These are phyloP conservation scores for Latrodectus geometricus DNA, from an alignment of 1,140 invertebrate genomes.

Conservation along the genomic window DNA sequence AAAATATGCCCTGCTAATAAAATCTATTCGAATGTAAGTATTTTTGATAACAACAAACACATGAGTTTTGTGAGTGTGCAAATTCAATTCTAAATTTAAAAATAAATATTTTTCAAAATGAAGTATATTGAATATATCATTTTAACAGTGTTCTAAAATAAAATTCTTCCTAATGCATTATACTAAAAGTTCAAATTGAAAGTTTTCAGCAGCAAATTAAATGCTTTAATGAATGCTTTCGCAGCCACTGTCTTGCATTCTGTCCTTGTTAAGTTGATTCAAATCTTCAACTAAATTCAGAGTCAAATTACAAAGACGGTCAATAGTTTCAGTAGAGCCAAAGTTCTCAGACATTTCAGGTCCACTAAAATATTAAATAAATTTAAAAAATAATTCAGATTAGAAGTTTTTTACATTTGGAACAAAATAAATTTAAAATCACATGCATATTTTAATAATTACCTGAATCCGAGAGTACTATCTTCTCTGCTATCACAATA, in stretches of 20 bases:
- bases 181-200: no score
- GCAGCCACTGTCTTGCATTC: constrained; percentile 56
- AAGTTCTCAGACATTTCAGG: constrained; percentile 21
- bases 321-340: constrained; percentile 60
- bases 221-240: constrained; percentile 47
- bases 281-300: constrained; percentile 51
- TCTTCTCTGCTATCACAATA: constrained; percentile 36
- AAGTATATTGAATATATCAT: no score
- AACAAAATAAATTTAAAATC: neutral
- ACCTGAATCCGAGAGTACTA: constrained; percentile 45
- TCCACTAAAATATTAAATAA: constrained; percentile 24
- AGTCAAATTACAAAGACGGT: constrained; percentile 50
- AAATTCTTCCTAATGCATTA: no score
- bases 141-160: no score
- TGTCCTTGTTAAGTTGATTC: constrained; percentile 46
- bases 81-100: no score
- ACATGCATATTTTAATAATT: neutral
- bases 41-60: no score
- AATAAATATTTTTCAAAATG: no score
- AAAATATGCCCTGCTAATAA: no score
- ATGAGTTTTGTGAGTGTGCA: no score
- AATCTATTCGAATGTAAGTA: no score
- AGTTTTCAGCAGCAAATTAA: no score
- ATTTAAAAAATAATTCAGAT: neutral
- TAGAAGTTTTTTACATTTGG: neutral